A percentile compares a stretch with the other conserved stretches of the same genome.
These are phyloP conservation scores for Reticulitermes speratus DNA, from an alignment of 1,140 invertebrate genomes.

Conservation along the genomic window DNA sequence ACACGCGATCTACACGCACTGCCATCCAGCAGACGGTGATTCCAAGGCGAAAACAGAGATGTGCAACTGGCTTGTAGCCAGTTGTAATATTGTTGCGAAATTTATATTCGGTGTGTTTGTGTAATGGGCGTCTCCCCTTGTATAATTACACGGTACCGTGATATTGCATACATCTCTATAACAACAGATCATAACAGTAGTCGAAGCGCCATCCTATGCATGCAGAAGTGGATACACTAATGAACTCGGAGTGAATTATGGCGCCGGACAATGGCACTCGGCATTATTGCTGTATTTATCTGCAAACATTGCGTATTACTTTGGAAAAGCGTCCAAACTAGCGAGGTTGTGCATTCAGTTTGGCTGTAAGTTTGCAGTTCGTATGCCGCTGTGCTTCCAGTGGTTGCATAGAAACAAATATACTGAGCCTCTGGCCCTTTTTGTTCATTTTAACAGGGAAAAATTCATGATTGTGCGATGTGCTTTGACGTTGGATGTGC, in stretches of 20 bases:
- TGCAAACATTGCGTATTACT: neutral
- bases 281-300: neutral
- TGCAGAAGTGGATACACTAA: neutral
- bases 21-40: no score
- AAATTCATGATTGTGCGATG: no score
- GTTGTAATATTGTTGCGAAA: neutral
- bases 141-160: neutral
- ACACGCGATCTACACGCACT: no score
- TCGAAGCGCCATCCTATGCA: neutral
- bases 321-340: neutral
- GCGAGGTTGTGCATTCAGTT: neutral
- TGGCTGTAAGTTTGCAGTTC: no score
- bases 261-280: neutral
- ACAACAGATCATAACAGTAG: neutral
- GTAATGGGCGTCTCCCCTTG: neutral
- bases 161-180: neutral
- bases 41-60: no score
- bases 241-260: neutral
- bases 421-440: no score
- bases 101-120: neutral
- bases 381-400: no score
- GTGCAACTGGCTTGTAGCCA: no score
- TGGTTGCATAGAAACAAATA: no score
- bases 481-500: no score
- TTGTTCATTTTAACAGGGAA: no score